Evolutionary conservation across 2,797 vertebrate species (phyloP).

Genomic region (Rhadinocentrus ornatus): DNA sequence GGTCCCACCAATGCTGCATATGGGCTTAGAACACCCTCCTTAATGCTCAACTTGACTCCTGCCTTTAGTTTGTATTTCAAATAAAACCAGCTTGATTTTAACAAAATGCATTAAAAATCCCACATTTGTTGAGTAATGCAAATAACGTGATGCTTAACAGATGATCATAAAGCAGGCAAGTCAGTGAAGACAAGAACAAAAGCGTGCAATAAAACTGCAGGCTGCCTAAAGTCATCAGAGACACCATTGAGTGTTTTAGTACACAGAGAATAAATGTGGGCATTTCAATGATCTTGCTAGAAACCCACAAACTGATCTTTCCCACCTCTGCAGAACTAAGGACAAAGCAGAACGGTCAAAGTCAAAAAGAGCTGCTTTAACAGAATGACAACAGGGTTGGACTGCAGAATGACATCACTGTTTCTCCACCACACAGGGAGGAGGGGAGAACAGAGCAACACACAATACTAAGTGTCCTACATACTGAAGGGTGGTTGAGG

Average conservation of each 20-base stretch:
- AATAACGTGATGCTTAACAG: neutral
- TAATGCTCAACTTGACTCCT: neutral
- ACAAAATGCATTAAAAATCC: neutral
- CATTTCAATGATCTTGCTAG: constrained; percentile 25
- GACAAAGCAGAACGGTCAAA: constrained; percentile 62
- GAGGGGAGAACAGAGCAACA: constrained; percentile 41
- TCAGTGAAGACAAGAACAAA: neutral
- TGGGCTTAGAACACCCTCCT: no score
- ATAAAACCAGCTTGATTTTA: neutral
- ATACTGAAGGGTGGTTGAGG: constrained; percentile 27
- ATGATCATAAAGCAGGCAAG: neutral
- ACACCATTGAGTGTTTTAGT: constrained; percentile 17
- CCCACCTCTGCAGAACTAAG: constrained; percentile 61
- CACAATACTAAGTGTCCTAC: constrained; percentile 43
- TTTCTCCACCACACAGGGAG: constrained; percentile 35
- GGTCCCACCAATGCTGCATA: neutral
- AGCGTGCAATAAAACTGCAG: neutral
- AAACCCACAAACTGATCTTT: constrained; percentile 39
- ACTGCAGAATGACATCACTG: constrained; percentile 74
- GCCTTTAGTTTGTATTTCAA: neutral
- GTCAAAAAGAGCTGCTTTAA: constrained; percentile 54
- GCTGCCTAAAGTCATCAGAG: constrained; percentile 22
- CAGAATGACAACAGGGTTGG: constrained; percentile 51
- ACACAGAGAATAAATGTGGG: constrained; percentile 14
- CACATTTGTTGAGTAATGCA: neutral